Evolutionary conservation across 2,797 vertebrate species (phyloP), one percentile per base, ranked within the genome.

Genomic region (Bradypodion pumilum): DNA sequence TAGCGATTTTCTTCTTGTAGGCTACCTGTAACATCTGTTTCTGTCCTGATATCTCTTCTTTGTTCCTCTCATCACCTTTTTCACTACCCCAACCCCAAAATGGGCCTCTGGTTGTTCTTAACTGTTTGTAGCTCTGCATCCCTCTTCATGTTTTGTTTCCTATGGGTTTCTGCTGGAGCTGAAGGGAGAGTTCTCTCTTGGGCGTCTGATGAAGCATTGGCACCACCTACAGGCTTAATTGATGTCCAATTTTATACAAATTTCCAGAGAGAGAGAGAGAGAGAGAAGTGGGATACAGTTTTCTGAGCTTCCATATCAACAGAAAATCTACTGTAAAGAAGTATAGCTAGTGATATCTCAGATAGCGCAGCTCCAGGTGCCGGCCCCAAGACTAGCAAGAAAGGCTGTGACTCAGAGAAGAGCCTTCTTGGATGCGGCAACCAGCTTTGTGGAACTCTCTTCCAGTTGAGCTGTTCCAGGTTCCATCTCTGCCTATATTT

Each of bases 221-320:
- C 76, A 74, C 84, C 84, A 85, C 66, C 84, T 85, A 42, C 63
- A 70, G 79, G 84, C 44, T 65, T 76, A 37, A 29, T 59, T 44
- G n/a, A 74, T 56, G 27, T 10, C 68, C 32, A 42, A 25, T 37
- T 60, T 49, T 72, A 70, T 27, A 52, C 44, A 42, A 16, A 56
- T 56, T 76, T 66, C 27, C 35, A 52, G 23, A 81, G 72, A 81
- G 72, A 52, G 23, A 81, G 72, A 63, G n/a, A 77, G 42, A 37
- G 10, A 1, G 32, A 69, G 32, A 10, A 27, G 25, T 42, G 37
- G 27, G 56, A 5, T 42, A 25, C 10, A 15, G 8, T 76, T 83
- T 68, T 29, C 29, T 1, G 19, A 76, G 42, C 7, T 60, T 62
- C 19, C 69, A 81, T 21, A 25, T 40, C 10, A 5, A 23, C 29